These are phyloP conservation scores for Lochmaea capreae DNA, from an alignment of 2,888 invertebrate genomes.

Conservation along the genomic window DNA sequence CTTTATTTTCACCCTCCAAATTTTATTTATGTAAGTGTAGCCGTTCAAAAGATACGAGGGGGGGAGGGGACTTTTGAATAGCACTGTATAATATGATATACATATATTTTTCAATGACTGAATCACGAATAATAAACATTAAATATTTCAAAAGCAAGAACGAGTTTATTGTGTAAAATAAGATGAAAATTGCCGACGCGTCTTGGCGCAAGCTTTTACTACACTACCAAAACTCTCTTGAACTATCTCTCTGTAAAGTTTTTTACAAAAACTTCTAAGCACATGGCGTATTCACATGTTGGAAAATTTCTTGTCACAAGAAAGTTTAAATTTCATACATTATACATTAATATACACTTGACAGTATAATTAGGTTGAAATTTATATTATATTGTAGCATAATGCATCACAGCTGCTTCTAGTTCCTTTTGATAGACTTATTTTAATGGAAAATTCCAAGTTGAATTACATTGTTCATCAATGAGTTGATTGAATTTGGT, in stretches of 20 bases:
- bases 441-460: no score
- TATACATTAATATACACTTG: conserved; percentile 42
- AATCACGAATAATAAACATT: background rate
- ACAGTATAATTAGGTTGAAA: conserved; percentile 38
- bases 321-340: conserved; percentile 42
- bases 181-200: background rate
- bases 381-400: conserved; percentile 21
- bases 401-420: no score
- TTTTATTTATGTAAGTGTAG: no score
- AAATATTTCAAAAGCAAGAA: background rate
- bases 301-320: conserved; percentile 25
- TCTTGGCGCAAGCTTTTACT: background rate
- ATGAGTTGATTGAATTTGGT: no score
- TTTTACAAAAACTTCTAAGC: background rate
- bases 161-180: background rate
- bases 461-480: no score
- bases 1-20: no score
- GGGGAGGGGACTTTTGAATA: no score
- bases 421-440: no score
- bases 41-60: no score
- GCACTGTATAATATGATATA: no score
- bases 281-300: conserved; percentile 22
- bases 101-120: no score
- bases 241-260: background rate
- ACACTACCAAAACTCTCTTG: background rate